Conservation (phyloP, 2,113 vertebrate genomes). For the Elanoides forficatus region DNA sequence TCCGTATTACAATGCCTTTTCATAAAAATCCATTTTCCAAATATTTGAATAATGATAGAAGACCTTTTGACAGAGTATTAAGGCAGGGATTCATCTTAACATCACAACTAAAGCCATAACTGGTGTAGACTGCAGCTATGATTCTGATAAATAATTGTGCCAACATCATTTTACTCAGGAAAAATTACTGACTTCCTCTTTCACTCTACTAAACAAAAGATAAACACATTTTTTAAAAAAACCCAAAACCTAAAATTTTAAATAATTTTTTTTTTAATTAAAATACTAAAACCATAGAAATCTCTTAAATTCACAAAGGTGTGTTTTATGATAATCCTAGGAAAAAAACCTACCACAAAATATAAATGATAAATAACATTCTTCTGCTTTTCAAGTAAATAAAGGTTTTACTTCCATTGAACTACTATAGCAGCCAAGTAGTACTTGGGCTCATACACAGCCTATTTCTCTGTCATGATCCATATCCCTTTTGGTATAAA, state of each 20-base stretch:
- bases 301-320: not conserved
- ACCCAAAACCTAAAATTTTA: not conserved
- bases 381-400: not conserved
- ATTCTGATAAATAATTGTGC: conserved; percentile 40
- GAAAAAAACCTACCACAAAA: not conserved
- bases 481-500: not conserved
- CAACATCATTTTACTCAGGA: conserved; percentile 15
- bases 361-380: not conserved
- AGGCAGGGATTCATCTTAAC: conserved; percentile 59
- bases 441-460: not conserved
- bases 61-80: conserved; percentile 29
- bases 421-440: not conserved
- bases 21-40: conserved; percentile 47
- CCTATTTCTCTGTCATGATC: not conserved
- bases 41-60: conserved; percentile 50
- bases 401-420: not conserved
- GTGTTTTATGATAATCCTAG: not conserved
- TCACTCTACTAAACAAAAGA: not conserved
- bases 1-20: not conserved
- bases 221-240: not conserved
- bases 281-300: not conserved
- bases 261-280: not conserved
- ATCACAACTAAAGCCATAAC: conserved; percentile 21
- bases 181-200: conserved; percentile 15
- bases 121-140: conserved; percentile 24